Evolutionary conservation across 2,888 invertebrate genomes (phyloP), one percentile per base, ranked within the genome.

Genomic region (Amphipyra tragopoginis): DNA sequence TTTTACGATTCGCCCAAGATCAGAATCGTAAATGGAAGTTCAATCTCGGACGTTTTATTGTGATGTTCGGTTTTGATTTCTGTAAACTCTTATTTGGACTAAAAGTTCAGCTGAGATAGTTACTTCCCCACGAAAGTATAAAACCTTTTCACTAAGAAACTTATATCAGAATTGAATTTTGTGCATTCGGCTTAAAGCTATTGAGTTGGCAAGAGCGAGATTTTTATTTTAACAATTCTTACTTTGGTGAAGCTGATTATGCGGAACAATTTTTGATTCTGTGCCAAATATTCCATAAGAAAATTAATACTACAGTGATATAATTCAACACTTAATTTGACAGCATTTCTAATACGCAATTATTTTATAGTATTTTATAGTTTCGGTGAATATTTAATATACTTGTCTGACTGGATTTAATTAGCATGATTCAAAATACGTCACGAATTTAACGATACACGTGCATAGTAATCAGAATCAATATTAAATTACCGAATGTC

Each of bases 91-190:
- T 59, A 68, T 67, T 62, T 64, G 56, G 55, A 45, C 65, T 66
- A 56, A 67, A 67, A 65, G 51, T 63, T 47, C 26, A 11, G 47
- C 47, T 47, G 43, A 65, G 34, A 77, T 77, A 72, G 72, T 75
- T 55, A 69, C 69, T 72, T 76, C 51, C 51, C 59, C 57, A 56
- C 60, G 50, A 73, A 55, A 66, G 79, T 79, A 81, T 84, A 79
- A 82, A 82, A 84, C 81, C 67, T 57, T 65, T 67, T 44, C 52
- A 40, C 65, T 54, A 61, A 54, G 57, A 78, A 82, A 83, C 75
- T 85, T 79, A 61, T 63, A 60, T 61, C 63, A 50, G 77, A 81
- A 85, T 84, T 78, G 75, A 84, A 85, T 85, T 81, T 77, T 72
- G 73, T 81, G 70, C 77, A 74, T 75, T 77, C 77, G 76, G 80